Evolutionary conservation across 2,797 vertebrate genomes (phyloP), one percentile per base, ranked within the genome.

Genomic region (Oceanodroma leucorhoa): DNA sequence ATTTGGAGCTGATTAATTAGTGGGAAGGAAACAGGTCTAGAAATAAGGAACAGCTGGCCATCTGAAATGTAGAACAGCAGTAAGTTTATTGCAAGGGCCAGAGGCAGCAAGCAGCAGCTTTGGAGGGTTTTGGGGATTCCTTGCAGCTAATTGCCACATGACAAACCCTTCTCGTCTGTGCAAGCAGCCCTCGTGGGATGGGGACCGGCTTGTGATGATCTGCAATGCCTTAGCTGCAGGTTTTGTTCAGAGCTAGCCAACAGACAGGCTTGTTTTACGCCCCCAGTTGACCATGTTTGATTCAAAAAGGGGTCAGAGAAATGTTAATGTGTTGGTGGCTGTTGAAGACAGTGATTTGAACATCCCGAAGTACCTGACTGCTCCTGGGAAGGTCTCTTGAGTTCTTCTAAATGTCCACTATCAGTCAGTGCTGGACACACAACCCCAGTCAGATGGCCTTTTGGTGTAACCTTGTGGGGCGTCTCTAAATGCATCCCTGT

Each of bases 1-100:
- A 95, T 95, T 96, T 96, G 93, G 94, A 94, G 89, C 87, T 76
- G 70, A 95, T 96, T 96, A 97, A 96, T 93, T 91, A 95, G 72
- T 21, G 81, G 83, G 92, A 93, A 93, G 85, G 89, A 94, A 93
- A 69, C 48, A 88, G 66, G 85, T 88, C 66, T 53, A 88, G 87
- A 94, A 96, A 96, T 75, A 48, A 91, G 70, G 91, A 94, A 87
- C 94, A 96, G 85, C 91, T 96, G 91, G 71, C 62, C 82, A 53
- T 38, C 62, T 60, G 64, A 65, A 90, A 40, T 4, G 30, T 83
- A 66, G 91, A 90, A 60, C 3, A 2, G 48, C 32, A 32, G 51
- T 18, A 14, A 65, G 77, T 91, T 94, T 95, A 95, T 93, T 95
- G 69, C 76, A 86, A 81, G 36, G 71, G 69, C 82, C 85, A 91